phyloP scores from a whole-genome alignment of 2,888 invertebrate species.

The Drosophila anomalipes region DNA sequence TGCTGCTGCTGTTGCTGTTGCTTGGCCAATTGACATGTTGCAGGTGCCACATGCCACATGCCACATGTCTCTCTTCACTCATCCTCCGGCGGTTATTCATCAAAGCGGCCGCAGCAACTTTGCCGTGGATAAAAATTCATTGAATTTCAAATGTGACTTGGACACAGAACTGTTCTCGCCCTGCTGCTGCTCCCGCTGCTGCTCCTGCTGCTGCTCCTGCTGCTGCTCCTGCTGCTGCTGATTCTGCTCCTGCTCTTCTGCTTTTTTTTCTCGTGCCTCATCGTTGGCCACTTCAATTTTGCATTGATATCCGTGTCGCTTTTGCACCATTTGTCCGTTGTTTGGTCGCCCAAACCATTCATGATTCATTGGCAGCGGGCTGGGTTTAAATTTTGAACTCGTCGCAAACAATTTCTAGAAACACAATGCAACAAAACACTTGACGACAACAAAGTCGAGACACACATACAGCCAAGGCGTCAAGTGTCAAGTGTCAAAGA shows the following conservation, averaged over 20 bases:
- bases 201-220: neutral
- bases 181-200: neutral
- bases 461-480: constrained; percentile 33
- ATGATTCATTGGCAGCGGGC: constrained; percentile 63
- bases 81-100: constrained; percentile 62
- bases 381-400: constrained; percentile 54
- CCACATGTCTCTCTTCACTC: constrained; percentile 13
- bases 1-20: constrained; percentile 9
- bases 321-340: constrained; percentile 1
- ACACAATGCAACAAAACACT: constrained; percentile 49
- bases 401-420: constrained; percentile 29
- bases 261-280: constrained; percentile 48
- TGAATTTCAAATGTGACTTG: constrained; percentile 82
- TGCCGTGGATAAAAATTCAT: constrained; percentile 80
- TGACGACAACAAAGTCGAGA: constrained; percentile 49
- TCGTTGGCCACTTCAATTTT: constrained; percentile 73
- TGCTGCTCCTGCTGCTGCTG: neutral
- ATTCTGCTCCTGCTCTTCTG: neutral
- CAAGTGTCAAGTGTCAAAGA: constrained; percentile 48
- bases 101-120: constrained; percentile 58
- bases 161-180: constrained; percentile 9
- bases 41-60: constrained; percentile 31
- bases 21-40: constrained; percentile 77
- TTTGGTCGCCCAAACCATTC: constrained; percentile 47
- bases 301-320: constrained; percentile 65